These are phyloP conservation scores for Pogona vitticeps DNA, from an alignment of 2,113 vertebrate species.

Conservation along the genomic window DNA sequence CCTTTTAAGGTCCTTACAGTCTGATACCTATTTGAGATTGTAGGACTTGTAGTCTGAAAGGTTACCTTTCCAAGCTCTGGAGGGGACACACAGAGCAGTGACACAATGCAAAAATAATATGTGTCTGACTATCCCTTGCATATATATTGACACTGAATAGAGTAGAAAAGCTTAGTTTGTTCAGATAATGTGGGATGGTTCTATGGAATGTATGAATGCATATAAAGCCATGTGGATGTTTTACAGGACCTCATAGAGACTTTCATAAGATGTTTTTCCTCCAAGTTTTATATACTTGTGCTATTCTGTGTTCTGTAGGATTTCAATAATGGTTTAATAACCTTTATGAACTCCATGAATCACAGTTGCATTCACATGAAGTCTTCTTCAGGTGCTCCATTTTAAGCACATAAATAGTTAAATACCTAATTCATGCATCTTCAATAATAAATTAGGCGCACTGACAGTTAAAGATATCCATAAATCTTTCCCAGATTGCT, in stretches of 20 bases:
- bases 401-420: constrained; percentile 36
- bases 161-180: background rate
- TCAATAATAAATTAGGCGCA: constrained; percentile 30
- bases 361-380: constrained; percentile 12
- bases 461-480: constrained; percentile 34
- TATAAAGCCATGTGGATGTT: background rate
- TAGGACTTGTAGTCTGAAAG: too few species aligned
- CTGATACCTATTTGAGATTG: too few species aligned
- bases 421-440: constrained; percentile 23
- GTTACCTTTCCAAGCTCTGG: background rate
- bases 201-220: background rate
- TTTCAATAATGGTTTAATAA: constrained; percentile 30
- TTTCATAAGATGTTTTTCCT: background rate
- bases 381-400: constrained; percentile 4
- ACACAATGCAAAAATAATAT: background rate
- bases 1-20: too few species aligned
- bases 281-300: background rate
- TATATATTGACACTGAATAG: background rate
- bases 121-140: background rate
- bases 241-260: background rate
- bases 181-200: background rate
- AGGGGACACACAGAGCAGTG: background rate
- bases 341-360: constrained; percentile 28
- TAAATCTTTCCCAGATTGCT: constrained; percentile 26
- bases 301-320: constrained; percentile 23